Base-by-base conservation (phyloP, 2,797 vertebrate genomes). In the Coilia nasus region DNA sequence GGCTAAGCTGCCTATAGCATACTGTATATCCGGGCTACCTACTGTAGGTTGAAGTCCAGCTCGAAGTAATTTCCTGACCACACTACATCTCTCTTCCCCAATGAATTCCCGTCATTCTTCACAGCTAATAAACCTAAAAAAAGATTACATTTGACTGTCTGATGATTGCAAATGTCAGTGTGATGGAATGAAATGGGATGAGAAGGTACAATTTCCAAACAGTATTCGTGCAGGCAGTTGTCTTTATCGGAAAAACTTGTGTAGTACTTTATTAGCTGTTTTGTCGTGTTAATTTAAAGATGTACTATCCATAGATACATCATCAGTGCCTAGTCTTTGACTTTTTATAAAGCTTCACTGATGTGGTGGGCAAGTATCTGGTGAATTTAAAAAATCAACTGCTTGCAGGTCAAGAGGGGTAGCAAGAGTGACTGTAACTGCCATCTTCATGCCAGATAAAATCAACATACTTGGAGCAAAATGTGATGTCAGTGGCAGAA, bases 321-420 rank as follows among this genome's bases (percentile, higher is more conserved):
- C 60, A 28, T 71, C 64, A 28, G 64, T 28, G 28, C 14, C 28
- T 28, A 14, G 25, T 71, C 0, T 25, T 3, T 71, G 28, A 31
- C 31, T 15, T 75, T 41, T 35, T 35, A 31, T 15, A 17, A 5
- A 75, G 23, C 25, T 15, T 31, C 17, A 2, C 28, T 75, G 12
- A 41, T 12, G 2, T 15, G 28, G 11, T 75, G 28, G 3, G 4
- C 19, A 31, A 19, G 15, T 35, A 78, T 44, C 19, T 41, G 71
- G 19, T 78, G 5, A 17, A 78, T 41, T 10, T 78, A 17, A 19
- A 21, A 21, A 78, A 41, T 41, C 71, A 21, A 41, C 35, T 78
- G 1, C 84, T 94, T 95, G 92, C 90, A 98, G 97, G 97, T 97
- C 97, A 87, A 94, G 90, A 84, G 95, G 95, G 82, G 95, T 98